A percentile compares a stretch with the other conserved stretches of the same genome.
phyloP scores from a whole-genome alignment of 2,113 vertebrate genomes.

The Hippocampus comes region DNA sequence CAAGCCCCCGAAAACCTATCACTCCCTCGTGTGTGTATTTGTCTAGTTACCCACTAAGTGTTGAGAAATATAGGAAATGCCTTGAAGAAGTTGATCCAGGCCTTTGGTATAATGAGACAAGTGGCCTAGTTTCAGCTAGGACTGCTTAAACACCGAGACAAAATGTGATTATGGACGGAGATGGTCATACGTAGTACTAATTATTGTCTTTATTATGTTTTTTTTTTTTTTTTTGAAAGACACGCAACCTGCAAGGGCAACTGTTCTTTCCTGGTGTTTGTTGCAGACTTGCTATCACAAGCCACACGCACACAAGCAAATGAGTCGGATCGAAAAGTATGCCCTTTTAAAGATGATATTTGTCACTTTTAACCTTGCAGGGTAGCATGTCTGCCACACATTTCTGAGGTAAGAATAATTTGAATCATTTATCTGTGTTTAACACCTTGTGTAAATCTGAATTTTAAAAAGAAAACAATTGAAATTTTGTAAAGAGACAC shows the following conservation, averaged over 20 bases:
- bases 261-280: neutral
- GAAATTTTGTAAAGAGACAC: no score
- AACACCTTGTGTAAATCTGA: neutral
- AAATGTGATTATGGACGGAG: slow-evolving; percentile 46
- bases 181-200: neutral
- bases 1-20: neutral
- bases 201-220: slow-evolving; percentile 23
- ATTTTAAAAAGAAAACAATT: neutral
- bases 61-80: slow-evolving; percentile 53
- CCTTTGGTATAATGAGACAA: slow-evolving; percentile 33
- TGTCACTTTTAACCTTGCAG: neutral
- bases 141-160: slow-evolving; percentile 35
- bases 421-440: neutral
- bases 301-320: neutral
- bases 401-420: neutral
- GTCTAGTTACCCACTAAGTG: slow-evolving; percentile 52
- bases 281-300: neutral
- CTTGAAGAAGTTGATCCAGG: slow-evolving; percentile 27
- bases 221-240: neutral
- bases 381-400: neutral
- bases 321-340: neutral
- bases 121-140: slow-evolving; percentile 51
- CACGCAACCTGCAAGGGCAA: neutral
- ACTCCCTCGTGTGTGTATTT: slow-evolving; percentile 15
- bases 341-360: neutral